Evolutionary conservation across 1,140 invertebrate genomes (phyloP), one percentile per base, ranked within the genome.

Genomic region (Drosophila nikananu): DNA sequence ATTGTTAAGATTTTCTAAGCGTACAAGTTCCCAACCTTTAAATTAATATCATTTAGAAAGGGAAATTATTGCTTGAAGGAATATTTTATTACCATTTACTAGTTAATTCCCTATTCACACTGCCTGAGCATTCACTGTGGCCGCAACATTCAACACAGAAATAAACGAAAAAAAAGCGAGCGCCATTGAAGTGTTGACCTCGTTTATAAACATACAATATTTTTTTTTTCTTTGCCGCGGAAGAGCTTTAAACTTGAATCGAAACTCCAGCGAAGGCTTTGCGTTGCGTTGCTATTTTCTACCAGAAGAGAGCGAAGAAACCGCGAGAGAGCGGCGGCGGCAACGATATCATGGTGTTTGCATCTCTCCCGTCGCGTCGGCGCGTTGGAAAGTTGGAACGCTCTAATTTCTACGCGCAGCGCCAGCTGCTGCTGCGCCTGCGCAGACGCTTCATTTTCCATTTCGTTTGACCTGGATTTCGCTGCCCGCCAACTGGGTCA

Each of bases 401-500:
- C 83, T 83, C 86, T 81, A 89, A 83, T 89, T 90, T 89, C 84
- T 90, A 86, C 83, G 82, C 83, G 83, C 80, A 74, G 83, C 51
- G 64, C 75, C 60, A 30, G 39, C 42, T 52, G 39, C 62, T 25
- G 39, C 59, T 71, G 72, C 73, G 42, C 58, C 63, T 41, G 76
- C 63, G 52, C 68, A 60, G 71, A 58, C 65, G 75, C 73, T 80
- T 89, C 81, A 89, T 89, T 91, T 91, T 91, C 89, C 81, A 91
- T 91, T 91, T 91, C 89, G 80, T 91, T 91, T 91, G 89, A 89
- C 89, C 89, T 91, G 79, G 60, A 91, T 91, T 91, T 91, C 89
- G 79, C 83, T 61, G 67, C 58, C 65, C 52, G 68, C 46, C 72
- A 91, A 81, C 71, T 90, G 86, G 86, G 89, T 91, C 84, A 86